Evolutionary conservation across 2,113 vertebrate species (phyloP), one percentile per base, ranked within the genome.

Genomic region (Piprites chloris): DNA sequence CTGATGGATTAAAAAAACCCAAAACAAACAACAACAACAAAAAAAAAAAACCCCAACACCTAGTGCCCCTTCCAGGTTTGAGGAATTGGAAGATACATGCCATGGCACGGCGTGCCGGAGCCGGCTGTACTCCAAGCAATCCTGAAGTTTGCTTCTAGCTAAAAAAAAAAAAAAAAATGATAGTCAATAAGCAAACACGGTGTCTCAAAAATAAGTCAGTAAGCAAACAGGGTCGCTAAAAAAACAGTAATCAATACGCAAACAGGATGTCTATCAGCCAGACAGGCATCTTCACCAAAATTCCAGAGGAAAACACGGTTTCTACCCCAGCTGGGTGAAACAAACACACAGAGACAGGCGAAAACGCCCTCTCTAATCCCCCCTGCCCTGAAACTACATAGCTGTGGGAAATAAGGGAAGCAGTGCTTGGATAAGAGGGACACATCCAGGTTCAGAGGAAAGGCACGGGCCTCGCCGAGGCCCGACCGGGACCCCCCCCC

Each of bases 71-170:
- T 74, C n/a, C 41, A 78, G 23, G 17, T n/a, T 3, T 28, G 50
- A 85, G 35, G 55, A 33, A 22, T 41, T 39, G 3, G 41, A 53
- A 55, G 41, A 42, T 2, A 4, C 18, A 9, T 3, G 39, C 35
- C 28, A 8, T 18, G 20, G 10, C 28, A 21, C 21, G 3, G 19
- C 1, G 3, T 16, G 47, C n/a, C 11, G 0, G 10, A 23, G 15
- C 9, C 22, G 28, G 22, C 44, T 73, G 0, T 5, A 32, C 4
- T 56, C 39, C 61, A 46, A 53, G 37, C 13, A 84, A 53, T 2
- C 65, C 23, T 3, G 0, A 69, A 49, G 58, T 49, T 59, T 35
- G 9, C 44, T 55, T 30, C n/a, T 4, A 66, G 37, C 7, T 8
- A 28, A 77, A 65, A 55, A 49, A 5, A 53, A 5, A 53, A 6